phyloP scores from a whole-genome alignment of 2,797 vertebrate species.

The Phrynocephalus forsythii region DNA sequence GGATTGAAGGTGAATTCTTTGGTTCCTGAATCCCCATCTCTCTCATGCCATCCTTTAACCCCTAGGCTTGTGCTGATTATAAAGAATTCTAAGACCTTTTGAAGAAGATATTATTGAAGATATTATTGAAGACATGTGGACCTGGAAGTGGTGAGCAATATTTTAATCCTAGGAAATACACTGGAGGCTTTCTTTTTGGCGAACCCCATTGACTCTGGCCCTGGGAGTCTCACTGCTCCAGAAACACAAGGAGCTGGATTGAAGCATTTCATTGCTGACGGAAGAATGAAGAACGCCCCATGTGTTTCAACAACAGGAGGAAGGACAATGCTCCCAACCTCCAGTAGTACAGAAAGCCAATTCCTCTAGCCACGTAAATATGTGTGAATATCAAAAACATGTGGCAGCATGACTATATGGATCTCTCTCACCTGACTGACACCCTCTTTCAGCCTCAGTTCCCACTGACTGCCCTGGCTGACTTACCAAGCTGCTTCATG shows the following conservation, averaged over 20 bases:
- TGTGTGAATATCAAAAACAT: not conserved
- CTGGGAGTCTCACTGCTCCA: not conserved
- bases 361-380: too few species aligned
- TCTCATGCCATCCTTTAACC: not conserved
- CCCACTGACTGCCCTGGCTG: not conserved
- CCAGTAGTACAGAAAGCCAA: too few species aligned
- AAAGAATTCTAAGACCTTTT: not conserved
- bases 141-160: not conserved
- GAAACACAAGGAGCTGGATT: not conserved
- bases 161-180: not conserved
- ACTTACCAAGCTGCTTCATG: constrained; percentile 98
- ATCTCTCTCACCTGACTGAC: not conserved
- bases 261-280: not conserved
- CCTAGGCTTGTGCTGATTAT: not conserved
- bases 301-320: not conserved
- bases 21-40: not conserved
- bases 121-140: not conserved
- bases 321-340: not conserved
- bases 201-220: not conserved
- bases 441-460: not conserved
- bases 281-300: not conserved
- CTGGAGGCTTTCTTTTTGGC: not conserved
- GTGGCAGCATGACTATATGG: not conserved
- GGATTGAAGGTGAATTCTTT: not conserved
- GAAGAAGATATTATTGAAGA: not conserved